Conservation (phyloP, 2,113 vertebrate species). For the Podarcis muralis region DNA sequence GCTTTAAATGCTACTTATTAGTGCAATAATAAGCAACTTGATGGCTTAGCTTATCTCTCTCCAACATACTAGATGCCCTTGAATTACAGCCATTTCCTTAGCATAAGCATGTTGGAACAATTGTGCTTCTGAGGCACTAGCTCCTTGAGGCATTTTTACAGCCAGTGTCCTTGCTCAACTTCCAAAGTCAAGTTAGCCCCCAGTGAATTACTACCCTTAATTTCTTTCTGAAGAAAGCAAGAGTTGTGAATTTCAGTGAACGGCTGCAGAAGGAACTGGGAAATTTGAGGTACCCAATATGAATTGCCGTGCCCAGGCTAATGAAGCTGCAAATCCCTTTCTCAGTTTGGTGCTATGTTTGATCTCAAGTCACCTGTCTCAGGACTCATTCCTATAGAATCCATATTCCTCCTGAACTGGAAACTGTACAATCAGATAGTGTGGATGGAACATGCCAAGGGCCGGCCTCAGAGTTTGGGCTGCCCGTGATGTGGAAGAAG, state of each 20-base stretch:
- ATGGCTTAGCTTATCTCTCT: background rate
- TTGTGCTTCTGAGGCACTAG: background rate
- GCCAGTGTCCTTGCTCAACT: background rate
- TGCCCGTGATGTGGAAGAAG: background rate
- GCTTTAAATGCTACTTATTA: no score
- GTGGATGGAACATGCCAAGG: background rate
- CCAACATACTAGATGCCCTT: background rate
- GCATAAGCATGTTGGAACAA: background rate
- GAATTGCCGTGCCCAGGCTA: background rate
- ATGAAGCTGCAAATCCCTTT: background rate
- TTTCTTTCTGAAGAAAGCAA: background rate
- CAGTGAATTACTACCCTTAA: background rate
- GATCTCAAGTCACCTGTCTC: background rate
- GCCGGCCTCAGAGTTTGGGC: no score
- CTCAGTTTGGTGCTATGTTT: background rate
- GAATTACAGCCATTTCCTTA: background rate
- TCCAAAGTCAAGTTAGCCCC: background rate
- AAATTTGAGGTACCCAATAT: background rate
- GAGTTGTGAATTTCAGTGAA: background rate
- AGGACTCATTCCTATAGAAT: background rate
- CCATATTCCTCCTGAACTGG: background rate
- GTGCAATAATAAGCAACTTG: background rate
- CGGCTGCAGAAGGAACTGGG: no score
- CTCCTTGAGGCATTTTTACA: background rate
- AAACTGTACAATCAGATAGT: background rate